phyloP scores from a whole-genome alignment of 2,113 vertebrate species.

The Bufo bufo region DNA sequence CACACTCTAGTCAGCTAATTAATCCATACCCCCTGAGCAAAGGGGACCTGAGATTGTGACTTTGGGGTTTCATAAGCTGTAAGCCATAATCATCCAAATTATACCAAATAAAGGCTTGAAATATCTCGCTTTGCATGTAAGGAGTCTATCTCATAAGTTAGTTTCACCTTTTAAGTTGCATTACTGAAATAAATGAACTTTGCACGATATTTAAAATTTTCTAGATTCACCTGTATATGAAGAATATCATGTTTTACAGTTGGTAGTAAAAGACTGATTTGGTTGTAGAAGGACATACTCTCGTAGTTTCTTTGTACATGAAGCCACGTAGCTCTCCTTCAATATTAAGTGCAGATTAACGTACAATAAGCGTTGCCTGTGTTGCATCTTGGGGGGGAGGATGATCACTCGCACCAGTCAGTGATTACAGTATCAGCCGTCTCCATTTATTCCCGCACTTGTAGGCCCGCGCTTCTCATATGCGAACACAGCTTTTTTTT shows the following conservation, averaged over 20 bases:
- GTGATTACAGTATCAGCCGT: constrained; percentile 38
- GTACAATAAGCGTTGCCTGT: constrained; percentile 1
- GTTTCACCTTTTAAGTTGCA: too few species aligned
- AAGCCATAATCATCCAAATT: too few species aligned
- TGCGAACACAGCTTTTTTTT: constrained; percentile 59
- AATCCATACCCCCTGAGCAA: too few species aligned
- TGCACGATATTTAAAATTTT: too few species aligned
- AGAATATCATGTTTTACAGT: not conserved
- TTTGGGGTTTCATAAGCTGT: too few species aligned
- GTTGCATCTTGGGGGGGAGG: not conserved
- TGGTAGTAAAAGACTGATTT: not conserved
- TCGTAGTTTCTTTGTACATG: not conserved
- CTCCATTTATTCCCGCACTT: constrained; percentile 52
- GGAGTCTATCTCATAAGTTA: too few species aligned
- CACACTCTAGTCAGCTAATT: too few species aligned
- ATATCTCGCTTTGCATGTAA: too few species aligned
- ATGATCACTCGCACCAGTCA: not conserved
- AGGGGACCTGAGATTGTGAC: too few species aligned
- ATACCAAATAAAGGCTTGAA: too few species aligned
- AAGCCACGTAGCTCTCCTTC: not conserved
- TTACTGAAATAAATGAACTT: too few species aligned
- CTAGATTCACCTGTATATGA: too few species aligned
- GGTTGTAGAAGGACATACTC: not conserved
- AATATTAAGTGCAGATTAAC: not conserved
- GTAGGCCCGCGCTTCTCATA: constrained; percentile 26